Conservation (phyloP, 1,140 invertebrate genomes). For the Scaptomyza hsui region DNA sequence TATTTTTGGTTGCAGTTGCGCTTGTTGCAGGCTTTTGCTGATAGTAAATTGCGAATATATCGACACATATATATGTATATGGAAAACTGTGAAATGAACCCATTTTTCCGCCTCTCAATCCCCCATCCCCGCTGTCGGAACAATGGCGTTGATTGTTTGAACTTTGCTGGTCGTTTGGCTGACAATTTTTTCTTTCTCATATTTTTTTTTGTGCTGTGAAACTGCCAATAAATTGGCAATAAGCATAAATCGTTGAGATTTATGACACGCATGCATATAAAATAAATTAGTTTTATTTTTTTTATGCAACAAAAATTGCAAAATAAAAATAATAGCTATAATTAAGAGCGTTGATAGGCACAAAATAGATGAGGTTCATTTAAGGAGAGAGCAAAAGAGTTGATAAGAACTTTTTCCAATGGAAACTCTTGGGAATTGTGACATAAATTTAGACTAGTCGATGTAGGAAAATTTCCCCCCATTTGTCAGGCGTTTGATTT, state of each 20-base stretch:
- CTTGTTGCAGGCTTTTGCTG: slow-evolving; percentile 43
- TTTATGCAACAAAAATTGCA: slow-evolving; percentile 14
- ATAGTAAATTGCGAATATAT: slow-evolving; percentile 78
- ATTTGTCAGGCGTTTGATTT: slow-evolving; percentile 49
- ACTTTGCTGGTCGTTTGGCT: slow-evolving; percentile 61
- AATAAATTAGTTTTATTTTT: slow-evolving; percentile 58
- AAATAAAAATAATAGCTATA: slow-evolving; percentile 50
- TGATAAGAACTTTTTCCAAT: slow-evolving; percentile 17
- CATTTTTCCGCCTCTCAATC: background rate
- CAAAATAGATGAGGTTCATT: slow-evolving; percentile 11
- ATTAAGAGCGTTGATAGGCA: slow-evolving; percentile 56
- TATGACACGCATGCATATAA: slow-evolving; percentile 54
- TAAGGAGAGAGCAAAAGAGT: background rate
- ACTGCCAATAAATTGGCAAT: slow-evolving; percentile 75
- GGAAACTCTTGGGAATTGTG: background rate
- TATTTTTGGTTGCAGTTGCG: slow-evolving; percentile 19
- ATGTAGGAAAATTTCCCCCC: background rate
- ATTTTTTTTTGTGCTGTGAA: slow-evolving; percentile 20
- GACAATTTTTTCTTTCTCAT: slow-evolving; percentile 41
- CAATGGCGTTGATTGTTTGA: slow-evolving; percentile 80
- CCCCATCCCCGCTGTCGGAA: slow-evolving; percentile 13
- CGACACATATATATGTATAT: slow-evolving; percentile 11
- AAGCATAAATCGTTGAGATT: slow-evolving; percentile 69
- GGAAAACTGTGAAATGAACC: slow-evolving; percentile 48
- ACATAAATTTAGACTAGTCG: background rate